Evolutionary conservation across 2,888 invertebrate species (phyloP).

Genomic region (Lomographa bimaculata): DNA sequence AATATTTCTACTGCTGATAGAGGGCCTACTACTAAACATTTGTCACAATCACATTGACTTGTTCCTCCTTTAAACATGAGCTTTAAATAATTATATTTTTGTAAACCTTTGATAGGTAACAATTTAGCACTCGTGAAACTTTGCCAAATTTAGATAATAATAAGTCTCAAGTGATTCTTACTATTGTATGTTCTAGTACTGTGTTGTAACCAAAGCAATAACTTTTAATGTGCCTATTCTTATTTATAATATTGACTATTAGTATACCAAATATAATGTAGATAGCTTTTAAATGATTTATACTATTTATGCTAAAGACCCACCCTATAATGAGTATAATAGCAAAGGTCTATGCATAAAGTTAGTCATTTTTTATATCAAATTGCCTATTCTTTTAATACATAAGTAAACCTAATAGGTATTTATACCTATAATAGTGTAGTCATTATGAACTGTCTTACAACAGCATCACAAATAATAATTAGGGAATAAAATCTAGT

Average conservation of each 20-base stretch:
- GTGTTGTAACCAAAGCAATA: conserved; percentile 82
- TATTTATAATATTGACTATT: conserved; percentile 54
- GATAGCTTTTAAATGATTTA: conserved; percentile 36
- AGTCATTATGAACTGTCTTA: conserved; percentile 15
- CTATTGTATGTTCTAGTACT: conserved; percentile 57
- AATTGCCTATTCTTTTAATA: conserved; percentile 23
- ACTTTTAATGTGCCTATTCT: conserved; percentile 75
- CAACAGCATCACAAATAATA: conserved; percentile 22
- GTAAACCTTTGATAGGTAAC: conserved; percentile 60
- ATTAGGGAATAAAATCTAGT: conserved; percentile 9
- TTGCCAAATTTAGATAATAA: conserved; percentile 74
- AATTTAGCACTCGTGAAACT: conserved; percentile 56
- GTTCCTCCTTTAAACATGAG: conserved; percentile 66
- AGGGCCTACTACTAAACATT: conserved; percentile 58
- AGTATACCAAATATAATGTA: conserved; percentile 70
- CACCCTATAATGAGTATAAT: neutral
- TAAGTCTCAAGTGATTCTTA: conserved; percentile 71
- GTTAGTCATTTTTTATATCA: conserved; percentile 28
- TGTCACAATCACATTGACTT: conserved; percentile 56
- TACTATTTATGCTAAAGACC: conserved; percentile 4
- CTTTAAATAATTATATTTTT: conserved; percentile 71
- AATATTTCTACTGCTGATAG: conserved; percentile 50
- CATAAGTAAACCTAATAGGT: too few species aligned
- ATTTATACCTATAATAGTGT: too few species aligned
- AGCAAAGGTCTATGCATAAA: neutral